These are phyloP conservation scores for Poecilia latipinna DNA, from an alignment of 2,113 vertebrate genomes.

Conservation along the genomic window DNA sequence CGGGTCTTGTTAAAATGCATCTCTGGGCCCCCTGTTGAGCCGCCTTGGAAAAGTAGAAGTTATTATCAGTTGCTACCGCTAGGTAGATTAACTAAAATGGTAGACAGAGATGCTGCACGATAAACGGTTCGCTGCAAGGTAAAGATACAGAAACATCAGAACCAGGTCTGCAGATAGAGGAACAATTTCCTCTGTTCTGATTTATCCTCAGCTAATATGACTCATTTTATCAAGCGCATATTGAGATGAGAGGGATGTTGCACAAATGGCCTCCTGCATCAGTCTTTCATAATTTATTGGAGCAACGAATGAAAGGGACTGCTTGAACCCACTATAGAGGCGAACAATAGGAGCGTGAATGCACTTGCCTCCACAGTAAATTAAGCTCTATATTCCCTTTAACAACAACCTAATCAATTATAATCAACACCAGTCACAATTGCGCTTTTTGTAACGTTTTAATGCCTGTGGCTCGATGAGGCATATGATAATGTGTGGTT, in stretches of 20 bases:
- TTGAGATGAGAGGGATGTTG: conserved; percentile 39
- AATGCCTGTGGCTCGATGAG: conserved; percentile 23
- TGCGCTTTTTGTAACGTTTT: conserved; percentile 27
- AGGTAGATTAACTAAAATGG: conserved; percentile 53
- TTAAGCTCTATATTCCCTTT: conserved; percentile 16
- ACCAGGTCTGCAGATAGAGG: conserved; percentile 21
- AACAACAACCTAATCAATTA: conserved; percentile 53
- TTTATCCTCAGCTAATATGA: conserved; percentile 43
- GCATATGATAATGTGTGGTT: conserved; percentile 33
- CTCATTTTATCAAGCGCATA: conserved; percentile 45
- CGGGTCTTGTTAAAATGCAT: conserved; percentile 80
- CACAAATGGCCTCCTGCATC: conserved; percentile 30
- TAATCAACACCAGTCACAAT: conserved; percentile 42
- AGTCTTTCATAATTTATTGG: conserved; percentile 45
- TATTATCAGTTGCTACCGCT: conserved; percentile 73
- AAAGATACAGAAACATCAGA: conserved; percentile 22
- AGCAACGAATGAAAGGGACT: conserved; percentile 30
- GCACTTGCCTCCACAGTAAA: conserved; percentile 18
- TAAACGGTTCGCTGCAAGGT: conserved; percentile 6
- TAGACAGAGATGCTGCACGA: conserved; percentile 17
- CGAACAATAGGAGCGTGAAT: conserved; percentile 44
- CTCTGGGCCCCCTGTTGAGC: conserved; percentile 69
- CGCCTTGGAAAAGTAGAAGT: conserved; percentile 64
- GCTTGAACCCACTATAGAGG: conserved; percentile 51
- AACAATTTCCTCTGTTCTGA: conserved; percentile 36